Evolutionary conservation across 2,888 invertebrate genomes (phyloP).

Genomic region (Aphidoletes aphidimyza): DNA sequence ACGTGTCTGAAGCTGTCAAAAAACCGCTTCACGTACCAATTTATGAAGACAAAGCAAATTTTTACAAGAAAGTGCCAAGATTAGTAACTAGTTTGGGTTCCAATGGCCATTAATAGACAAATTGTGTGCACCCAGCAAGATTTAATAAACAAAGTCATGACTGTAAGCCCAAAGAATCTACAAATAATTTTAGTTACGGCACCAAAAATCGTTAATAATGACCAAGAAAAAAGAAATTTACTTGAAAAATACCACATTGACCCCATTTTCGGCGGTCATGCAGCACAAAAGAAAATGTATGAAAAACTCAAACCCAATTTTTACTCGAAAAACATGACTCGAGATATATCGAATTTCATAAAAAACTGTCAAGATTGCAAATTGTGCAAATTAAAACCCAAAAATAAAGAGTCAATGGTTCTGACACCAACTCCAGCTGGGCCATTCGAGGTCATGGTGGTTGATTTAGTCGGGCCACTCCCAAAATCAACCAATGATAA

Average conservation of each 20-base stretch:
- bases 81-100: no score
- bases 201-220: background rate
- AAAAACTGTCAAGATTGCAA: constrained; percentile 48
- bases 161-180: background rate
- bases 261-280: background rate
- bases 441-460: constrained; percentile 54
- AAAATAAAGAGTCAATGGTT: constrained; percentile 9
- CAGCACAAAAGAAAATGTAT: background rate
- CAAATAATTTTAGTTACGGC: background rate
- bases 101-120: background rate
- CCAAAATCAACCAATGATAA: constrained; percentile 27
- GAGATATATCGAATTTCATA: constrained; percentile 1
- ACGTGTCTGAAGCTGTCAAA: no score
- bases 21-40: no score
- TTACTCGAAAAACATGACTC: constrained; percentile 54
- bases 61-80: no score
- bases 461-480: constrained; percentile 55
- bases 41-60: no score
- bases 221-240: background rate
- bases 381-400: constrained; percentile 47
- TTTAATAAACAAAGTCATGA: background rate
- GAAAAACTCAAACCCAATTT: background rate
- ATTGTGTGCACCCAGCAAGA: background rate
- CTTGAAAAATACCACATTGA: constrained; percentile 2
- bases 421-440: constrained; percentile 54